Percentiles rank a stretch among this genome's conserved stretches.
These are phyloP conservation scores for Danaus chrysippus DNA, from an alignment of 2,888 invertebrate species.

Conservation along the genomic window DNA sequence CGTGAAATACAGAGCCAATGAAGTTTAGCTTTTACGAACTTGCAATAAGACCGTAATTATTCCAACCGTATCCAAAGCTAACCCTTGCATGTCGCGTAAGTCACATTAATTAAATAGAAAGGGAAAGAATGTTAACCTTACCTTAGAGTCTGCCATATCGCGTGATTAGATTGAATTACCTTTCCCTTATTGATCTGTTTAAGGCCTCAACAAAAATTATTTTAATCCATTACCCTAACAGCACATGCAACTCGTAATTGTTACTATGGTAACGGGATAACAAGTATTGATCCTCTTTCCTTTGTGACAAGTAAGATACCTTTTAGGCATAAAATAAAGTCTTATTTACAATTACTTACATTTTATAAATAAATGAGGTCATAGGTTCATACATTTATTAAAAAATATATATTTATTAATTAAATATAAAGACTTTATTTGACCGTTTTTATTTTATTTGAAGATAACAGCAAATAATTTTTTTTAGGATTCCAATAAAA, in stretches of 20 bases:
- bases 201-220: slow-evolving; percentile 64
- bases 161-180: slow-evolving; percentile 67
- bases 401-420: no score
- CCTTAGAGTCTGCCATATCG: slow-evolving; percentile 70
- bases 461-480: no score
- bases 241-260: slow-evolving; percentile 51
- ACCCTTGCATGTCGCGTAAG: slow-evolving; percentile 53
- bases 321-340: not conserved
- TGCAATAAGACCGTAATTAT: not conserved
- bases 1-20: not conserved
- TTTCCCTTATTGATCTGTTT: slow-evolving; percentile 65
- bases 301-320: slow-evolving; percentile 2
- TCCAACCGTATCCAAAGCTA: slow-evolving; percentile 2
- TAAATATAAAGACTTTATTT: no score
- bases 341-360: no score
- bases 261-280: slow-evolving; percentile 54
- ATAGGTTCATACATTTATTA: no score
- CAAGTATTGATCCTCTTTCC: slow-evolving; percentile 46
- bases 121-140: slow-evolving; percentile 48
- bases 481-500: no score
- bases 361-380: no score
- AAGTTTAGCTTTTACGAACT: not conserved
- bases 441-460: no score
- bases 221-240: slow-evolving; percentile 63
- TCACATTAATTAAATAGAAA: slow-evolving; percentile 64